Evolutionary conservation across 2,113 vertebrate species (phyloP).

Genomic region (Apteryx owenii): DNA sequence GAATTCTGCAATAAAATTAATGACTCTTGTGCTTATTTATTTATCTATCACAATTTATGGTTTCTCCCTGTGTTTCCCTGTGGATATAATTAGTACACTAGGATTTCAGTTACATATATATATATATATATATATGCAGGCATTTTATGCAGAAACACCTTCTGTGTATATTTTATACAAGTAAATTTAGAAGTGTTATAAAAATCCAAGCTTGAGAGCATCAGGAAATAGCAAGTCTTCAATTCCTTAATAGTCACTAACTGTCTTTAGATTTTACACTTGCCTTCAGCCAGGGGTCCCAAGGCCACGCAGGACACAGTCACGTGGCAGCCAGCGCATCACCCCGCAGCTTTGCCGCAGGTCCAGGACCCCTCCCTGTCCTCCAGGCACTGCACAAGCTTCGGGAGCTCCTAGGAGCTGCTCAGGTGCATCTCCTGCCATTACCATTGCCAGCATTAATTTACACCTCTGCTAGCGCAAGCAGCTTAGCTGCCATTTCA

Average conservation of each 20-base stretch:
- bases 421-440: background rate
- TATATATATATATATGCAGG: background rate
- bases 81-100: background rate
- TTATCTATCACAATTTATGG: background rate
- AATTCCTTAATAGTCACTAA: background rate
- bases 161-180: background rate
- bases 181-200: background rate
- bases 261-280: background rate
- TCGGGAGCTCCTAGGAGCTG: background rate
- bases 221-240: background rate
- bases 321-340: no score
- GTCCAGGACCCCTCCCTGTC: no score
- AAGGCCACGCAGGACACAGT: background rate
- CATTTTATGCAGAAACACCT: background rate
- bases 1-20: background rate
- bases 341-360: no score
- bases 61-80: background rate
- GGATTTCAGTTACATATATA: background rate
- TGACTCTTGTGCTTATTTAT: background rate
- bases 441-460: background rate
- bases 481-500: rapidly evolving
- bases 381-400: background rate
- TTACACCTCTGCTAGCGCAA: no score
- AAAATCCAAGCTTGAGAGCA: background rate
- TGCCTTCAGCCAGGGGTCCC: background rate